Percentiles rank a stretch among this genome's conserved stretches.
These are phyloP conservation scores for Calliphora vicina DNA, from an alignment of 1,140 invertebrate species.

Conservation along the genomic window DNA sequence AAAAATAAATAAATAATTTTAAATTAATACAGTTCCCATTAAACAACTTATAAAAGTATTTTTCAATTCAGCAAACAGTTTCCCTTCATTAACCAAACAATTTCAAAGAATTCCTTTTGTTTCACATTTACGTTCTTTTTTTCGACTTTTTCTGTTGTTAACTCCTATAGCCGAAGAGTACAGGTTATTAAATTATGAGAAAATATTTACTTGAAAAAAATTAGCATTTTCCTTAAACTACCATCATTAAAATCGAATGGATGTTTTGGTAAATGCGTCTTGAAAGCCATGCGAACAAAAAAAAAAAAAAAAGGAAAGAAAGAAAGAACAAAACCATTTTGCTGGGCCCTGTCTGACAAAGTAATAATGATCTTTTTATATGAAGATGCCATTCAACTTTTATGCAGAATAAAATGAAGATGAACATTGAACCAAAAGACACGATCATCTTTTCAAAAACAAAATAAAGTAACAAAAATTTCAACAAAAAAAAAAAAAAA, in stretches of 20 bases:
- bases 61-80: too few relatives aligned
- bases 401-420: not conserved
- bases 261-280: constrained; percentile 17
- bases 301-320: not conserved
- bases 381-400: constrained; percentile 31
- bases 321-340: not conserved
- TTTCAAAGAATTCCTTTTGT: not conserved
- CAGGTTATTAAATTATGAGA: constrained; percentile 17
- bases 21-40: constrained; percentile 1
- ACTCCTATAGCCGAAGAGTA: not conserved
- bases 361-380: constrained; percentile 4
- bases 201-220: constrained; percentile 20
- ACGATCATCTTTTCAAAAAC: not conserved
- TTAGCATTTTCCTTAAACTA: constrained; percentile 33
- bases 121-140: not conserved
- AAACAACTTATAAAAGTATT: not conserved
- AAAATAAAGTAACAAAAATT: not conserved
- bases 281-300: not conserved
- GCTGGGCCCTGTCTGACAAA: not conserved
- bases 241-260: constrained; percentile 30
- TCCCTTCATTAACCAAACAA: constrained; percentile 4
- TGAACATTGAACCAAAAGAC: not conserved
- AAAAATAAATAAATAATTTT: not conserved
- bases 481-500: not conserved
- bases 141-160: not conserved